Percentiles rank a stretch among this genome's conserved stretches.
Conservation (phyloP, 2,888 invertebrate species). For the Philaethria dido region DNA sequence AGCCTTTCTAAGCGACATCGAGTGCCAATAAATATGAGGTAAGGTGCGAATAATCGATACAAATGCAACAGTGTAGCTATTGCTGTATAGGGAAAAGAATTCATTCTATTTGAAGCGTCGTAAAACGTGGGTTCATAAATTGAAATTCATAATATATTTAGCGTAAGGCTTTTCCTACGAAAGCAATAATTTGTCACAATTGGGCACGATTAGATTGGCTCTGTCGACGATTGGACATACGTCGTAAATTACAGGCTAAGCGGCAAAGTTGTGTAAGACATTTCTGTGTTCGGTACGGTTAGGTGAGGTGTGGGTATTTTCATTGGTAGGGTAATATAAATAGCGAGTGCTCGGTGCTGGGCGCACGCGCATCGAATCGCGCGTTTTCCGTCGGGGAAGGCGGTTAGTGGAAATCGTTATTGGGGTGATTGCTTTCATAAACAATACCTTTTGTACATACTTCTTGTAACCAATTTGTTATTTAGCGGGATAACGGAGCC, state of each 20-base stretch:
- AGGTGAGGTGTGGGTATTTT: constrained; percentile 46
- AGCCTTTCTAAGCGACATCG: constrained; percentile 75
- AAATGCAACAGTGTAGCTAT: constrained; percentile 71
- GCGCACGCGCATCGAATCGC: constrained; percentile 82
- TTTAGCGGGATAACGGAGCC: constrained; percentile 71
- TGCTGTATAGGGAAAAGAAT: constrained; percentile 53
- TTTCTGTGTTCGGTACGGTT: constrained; percentile 44
- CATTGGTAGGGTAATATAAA: constrained; percentile 67
- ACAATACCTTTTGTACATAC: constrained; percentile 80
- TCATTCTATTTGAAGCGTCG: constrained; percentile 61
- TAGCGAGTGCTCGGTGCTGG: constrained; percentile 63
- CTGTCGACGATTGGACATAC: constrained; percentile 80
- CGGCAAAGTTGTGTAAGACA: constrained; percentile 65
- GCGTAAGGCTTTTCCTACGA: constrained; percentile 79
- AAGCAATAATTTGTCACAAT: constrained; percentile 83
- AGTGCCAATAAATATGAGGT: constrained; percentile 75
- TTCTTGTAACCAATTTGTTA: constrained; percentile 70
- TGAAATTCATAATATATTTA: constrained; percentile 75
- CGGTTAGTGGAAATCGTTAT: constrained; percentile 82
- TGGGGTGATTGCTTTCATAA: constrained; percentile 83
- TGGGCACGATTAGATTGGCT: constrained; percentile 82
- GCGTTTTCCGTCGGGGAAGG: constrained; percentile 74
- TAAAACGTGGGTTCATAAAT: constrained; percentile 65
- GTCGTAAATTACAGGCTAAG: constrained; percentile 76
- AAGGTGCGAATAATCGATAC: constrained; percentile 71